Evolutionary conservation across 2,888 invertebrate species (phyloP), one percentile per base, ranked within the genome.

Genomic region (Dynastes grantii): DNA sequence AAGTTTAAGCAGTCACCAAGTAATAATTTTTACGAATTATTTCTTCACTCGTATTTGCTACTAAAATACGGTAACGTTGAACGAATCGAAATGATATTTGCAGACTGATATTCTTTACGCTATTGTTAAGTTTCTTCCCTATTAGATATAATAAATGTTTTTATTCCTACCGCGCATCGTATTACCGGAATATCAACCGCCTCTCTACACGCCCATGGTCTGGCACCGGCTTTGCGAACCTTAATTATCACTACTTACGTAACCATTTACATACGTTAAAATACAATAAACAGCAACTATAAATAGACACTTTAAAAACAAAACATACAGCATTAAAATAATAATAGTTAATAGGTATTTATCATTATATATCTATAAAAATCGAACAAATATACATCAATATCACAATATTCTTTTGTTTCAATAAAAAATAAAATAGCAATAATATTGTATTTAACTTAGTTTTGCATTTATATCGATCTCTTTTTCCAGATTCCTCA

Each of bases 361-460:
- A 27, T 63, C 45, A 58, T 73, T 13, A 40, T 27, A 58, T 58
- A 58, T 61, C 27, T 73, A 40, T 73, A 75, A 75, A 75, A 58
- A 58, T 16, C 16, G 29, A 68, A 51, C 51, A 68, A 68, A 68
- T 61, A 75, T 61, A 75, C 45, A 75, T 45, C 22, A 27, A 75
- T 75, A 75, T 75, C 73, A 75, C 73, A 75, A 75, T 75, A 75
- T 75, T 45, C 49, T 63, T 68, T 68, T 68, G 49, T 45, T 61
- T 71, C 13, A 58, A 58, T 58, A 58, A 37, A 73, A 75, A 75
- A 75, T 75, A 75, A 75, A 75, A 75, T 75, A 61, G 40, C 51
- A 27, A 68, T 67, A 65, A 6, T 45, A 45, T 45, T 37, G 8
- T 45, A 45, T 45, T 45, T 45, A 45, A 4, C 45, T 45, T 45